Evolutionary conservation across 2,888 invertebrate genomes (phyloP).

Genomic region (Himalopsyche kuldschensis): DNA sequence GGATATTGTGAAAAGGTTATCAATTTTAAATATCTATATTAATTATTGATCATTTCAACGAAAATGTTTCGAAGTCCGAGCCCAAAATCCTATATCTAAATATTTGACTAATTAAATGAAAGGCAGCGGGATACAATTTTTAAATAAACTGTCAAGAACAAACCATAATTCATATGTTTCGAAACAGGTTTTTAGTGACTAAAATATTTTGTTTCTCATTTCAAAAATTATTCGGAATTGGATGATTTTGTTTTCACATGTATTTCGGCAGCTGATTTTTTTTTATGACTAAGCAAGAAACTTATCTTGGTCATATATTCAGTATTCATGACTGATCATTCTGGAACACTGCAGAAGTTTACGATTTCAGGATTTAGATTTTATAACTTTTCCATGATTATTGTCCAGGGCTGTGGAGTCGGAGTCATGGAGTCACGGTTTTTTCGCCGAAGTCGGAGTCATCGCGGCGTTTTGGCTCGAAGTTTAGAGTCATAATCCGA

Average conservation of each 20-base stretch:
- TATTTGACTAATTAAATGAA: constrained; percentile 17
- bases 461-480: too few species aligned
- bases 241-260: not conserved
- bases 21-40: not conserved
- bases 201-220: not conserved
- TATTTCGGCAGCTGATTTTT: not conserved
- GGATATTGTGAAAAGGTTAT: not conserved
- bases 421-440: too few species aligned
- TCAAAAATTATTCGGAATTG: not conserved
- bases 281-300: not conserved
- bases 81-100: not conserved
- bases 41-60: not conserved
- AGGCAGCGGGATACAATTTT: not conserved
- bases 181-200: not conserved
- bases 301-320: not conserved
- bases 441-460: too few species aligned
- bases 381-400: too few species aligned
- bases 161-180: not conserved
- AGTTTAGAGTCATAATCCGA: too few species aligned
- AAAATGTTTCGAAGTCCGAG: not conserved
- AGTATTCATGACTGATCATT: too few species aligned
- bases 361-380: too few species aligned
- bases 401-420: too few species aligned
- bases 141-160: not conserved
- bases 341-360: too few species aligned